Percentiles rank a stretch among this genome's conserved stretches.
Evolutionary conservation across 2,113 vertebrate species (phyloP).

Genomic region (Hemicordylus capensis): DNA sequence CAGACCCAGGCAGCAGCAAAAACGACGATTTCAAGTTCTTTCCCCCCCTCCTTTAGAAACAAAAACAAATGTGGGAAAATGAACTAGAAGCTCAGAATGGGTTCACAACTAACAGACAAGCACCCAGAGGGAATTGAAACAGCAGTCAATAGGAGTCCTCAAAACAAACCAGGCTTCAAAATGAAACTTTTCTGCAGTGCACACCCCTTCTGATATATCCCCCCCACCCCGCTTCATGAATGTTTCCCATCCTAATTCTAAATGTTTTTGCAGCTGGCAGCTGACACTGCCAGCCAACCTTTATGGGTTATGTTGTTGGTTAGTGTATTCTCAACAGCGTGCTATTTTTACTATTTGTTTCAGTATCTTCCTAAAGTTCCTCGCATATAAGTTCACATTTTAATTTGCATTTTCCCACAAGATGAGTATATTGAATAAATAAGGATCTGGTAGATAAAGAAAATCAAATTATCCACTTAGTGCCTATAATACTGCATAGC

Average conservation of each 20-base stretch:
- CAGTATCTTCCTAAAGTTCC: conserved; percentile 55
- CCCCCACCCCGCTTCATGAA: conserved; percentile 57
- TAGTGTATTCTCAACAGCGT: conserved; percentile 68
- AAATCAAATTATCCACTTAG: conserved; percentile 36
- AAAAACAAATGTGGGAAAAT: too few relatives aligned
- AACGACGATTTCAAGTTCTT: too few relatives aligned
- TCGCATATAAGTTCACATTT: conserved; percentile 40
- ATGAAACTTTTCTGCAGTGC: too few relatives aligned
- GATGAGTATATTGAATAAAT: conserved; percentile 50
- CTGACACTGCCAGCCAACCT: conserved; percentile 63
- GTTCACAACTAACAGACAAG: too few relatives aligned
- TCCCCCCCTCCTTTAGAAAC: too few relatives aligned
- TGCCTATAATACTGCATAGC: not conserved
- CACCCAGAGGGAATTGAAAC: too few relatives aligned
- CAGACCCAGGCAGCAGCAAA: conserved; percentile 12
- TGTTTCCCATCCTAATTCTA: conserved; percentile 66
- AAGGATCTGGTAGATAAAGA: conserved; percentile 42
- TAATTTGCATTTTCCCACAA: conserved; percentile 68
- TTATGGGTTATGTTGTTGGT: conserved; percentile 67
- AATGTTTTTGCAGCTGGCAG: conserved; percentile 75
- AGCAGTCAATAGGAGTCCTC: too few relatives aligned
- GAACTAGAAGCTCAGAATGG: too few relatives aligned
- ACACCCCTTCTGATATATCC: conserved; percentile 31
- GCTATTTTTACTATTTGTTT: conserved; percentile 68
- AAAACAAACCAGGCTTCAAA: too few relatives aligned